Percentiles rank a stretch among this genome's conserved stretches.
phyloP scores from a whole-genome alignment of 2,113 vertebrate genomes.

The Todiramphus chloris region DNA sequence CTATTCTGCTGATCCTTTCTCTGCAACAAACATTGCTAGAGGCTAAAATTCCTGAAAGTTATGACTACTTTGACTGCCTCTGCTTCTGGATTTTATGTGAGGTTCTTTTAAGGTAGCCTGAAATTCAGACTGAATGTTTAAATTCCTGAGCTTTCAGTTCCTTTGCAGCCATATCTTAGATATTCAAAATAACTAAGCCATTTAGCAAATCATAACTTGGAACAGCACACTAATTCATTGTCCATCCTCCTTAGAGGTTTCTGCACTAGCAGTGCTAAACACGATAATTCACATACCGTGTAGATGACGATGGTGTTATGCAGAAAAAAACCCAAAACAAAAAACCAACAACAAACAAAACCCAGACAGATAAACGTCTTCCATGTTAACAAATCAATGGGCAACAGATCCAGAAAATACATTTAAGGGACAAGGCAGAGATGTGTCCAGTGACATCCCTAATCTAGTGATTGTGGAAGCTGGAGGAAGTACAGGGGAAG shows the following conservation, averaged over 20 bases:
- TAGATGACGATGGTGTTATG: background rate
- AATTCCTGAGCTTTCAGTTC: background rate
- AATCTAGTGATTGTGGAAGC: background rate
- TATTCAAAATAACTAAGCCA: background rate
- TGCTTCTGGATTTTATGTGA: background rate
- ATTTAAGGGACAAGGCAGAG: background rate
- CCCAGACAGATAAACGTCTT: background rate
- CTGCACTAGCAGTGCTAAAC: background rate
- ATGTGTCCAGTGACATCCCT: background rate
- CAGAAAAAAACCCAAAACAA: background rate
- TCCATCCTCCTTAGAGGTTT: background rate
- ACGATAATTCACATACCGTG: background rate
- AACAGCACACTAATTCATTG: background rate
- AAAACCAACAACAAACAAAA: too few species aligned
- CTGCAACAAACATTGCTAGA: constrained; percentile 4
- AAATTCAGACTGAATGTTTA: background rate
- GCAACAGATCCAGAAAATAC: background rate
- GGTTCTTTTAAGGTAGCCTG: background rate
- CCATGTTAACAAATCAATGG: background rate
- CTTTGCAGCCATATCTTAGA: background rate
- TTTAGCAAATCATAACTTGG: background rate
- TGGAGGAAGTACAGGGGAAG: background rate
- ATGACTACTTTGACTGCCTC: background rate
- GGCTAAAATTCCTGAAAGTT: constrained; percentile 52
- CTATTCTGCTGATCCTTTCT: background rate